Percentiles rank a stretch among this genome's conserved stretches.
phyloP scores from a whole-genome alignment of 2,888 invertebrate genomes.

The Laspeyria flexula region DNA sequence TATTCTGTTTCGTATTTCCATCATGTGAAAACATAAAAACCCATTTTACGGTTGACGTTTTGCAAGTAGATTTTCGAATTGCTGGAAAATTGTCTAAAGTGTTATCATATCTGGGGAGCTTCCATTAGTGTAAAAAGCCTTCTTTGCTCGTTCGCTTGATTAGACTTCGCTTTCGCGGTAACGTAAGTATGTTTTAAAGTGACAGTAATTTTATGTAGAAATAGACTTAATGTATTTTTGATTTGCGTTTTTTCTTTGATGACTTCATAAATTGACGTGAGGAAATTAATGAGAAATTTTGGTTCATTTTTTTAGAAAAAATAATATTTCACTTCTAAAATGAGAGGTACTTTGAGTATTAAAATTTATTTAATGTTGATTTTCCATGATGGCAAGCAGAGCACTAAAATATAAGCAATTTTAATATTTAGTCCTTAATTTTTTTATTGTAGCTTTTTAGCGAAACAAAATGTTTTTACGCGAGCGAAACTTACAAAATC shows the following conservation, averaged over 20 bases:
- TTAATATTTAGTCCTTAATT: no score
- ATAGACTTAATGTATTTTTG: conserved; percentile 1
- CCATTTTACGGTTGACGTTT: conserved; percentile 27
- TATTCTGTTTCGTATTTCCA: conserved; percentile 20
- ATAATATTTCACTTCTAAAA: not conserved
- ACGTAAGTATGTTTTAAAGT: conserved; percentile 36
- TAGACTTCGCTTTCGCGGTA: conserved; percentile 47
- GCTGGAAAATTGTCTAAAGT: conserved; percentile 50
- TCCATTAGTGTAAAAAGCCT: conserved; percentile 55
- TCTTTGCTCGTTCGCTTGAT: conserved; percentile 50
- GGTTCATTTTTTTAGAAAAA: no score
- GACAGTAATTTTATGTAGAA: conserved; percentile 21
- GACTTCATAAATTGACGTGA: not conserved
- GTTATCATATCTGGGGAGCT: conserved; percentile 50
- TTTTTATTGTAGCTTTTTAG: no score
- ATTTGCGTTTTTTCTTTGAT: not conserved
- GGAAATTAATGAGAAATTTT: not conserved
- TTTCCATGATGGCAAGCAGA: no score
- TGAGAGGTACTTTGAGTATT: no score
- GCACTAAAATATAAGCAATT: no score
- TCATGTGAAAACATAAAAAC: conserved; percentile 28
- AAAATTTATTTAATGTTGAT: no score
- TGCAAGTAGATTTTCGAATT: conserved; percentile 38
- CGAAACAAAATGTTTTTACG: no score
- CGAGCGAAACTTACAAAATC: no score